Percentiles rank a stretch among this genome's conserved stretches.
phyloP scores from a whole-genome alignment of 2,888 invertebrate species.

The Catocala fraxini region DNA sequence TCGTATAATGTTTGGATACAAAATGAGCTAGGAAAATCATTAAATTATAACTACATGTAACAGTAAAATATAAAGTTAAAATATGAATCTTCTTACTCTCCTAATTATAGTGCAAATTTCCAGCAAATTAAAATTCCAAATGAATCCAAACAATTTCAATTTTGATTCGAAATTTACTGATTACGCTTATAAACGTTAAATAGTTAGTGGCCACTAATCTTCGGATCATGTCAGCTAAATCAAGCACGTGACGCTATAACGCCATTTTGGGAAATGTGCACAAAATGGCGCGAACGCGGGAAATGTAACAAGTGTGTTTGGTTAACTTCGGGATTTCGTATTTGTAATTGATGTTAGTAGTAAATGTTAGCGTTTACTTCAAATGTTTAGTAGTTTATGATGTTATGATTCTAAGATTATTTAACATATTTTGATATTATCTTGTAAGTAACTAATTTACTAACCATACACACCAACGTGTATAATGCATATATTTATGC shows the following conservation, averaged over 20 bases:
- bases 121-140: neutral
- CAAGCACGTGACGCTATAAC: slow-evolving; percentile 11
- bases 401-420: no score
- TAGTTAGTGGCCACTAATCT: slow-evolving; percentile 32
- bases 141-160: slow-evolving; percentile 3
- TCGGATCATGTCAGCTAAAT: slow-evolving; percentile 24
- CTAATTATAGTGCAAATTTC: neutral
- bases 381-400: neutral
- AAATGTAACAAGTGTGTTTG: slow-evolving; percentile 39
- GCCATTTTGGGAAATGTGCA: slow-evolving; percentile 9
- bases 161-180: slow-evolving; percentile 21
- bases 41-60: no score
- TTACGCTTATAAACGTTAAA: slow-evolving; percentile 22
- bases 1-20: no score
- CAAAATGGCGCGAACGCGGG: slow-evolving; percentile 25
- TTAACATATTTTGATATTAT: no score
- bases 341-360: slow-evolving; percentile 6
- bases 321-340: neutral
- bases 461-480: no score
- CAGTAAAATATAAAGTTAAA: no score
- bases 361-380: neutral
- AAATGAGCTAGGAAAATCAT: no score
- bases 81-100: no score
- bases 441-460: no score
- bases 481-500: no score